Base-by-base conservation (phyloP, 2,797 vertebrate genomes). In the Okamejei kenojei region DNA sequence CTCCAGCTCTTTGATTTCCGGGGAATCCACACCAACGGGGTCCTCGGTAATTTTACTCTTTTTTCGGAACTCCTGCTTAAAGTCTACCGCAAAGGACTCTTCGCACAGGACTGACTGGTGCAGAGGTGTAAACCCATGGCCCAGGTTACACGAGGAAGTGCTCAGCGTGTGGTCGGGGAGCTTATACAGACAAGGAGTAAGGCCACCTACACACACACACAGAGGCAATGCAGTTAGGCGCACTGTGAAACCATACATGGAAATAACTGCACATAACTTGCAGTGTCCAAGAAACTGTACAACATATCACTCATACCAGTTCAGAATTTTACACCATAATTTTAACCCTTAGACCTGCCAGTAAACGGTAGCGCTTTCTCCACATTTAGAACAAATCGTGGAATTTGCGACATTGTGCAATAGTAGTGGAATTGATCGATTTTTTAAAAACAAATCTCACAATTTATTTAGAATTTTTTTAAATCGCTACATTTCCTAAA, bases 1-100 rank as follows among this genome's bases (percentile, higher is more conserved):
- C 96, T 99, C 99, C 94, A 99, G 96, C 93, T 99, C 99, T 93
- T 98, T 96, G 94, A 99, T 99, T 96, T 99, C 98, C 0, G 98
- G 98, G 61, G 98, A 99, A 95, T 99, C 98, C 97, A 99, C 98
- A 94, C 98, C 97, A 0, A 98, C 95, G 0, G 96, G 97, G 0
- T 99, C 99, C 38, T 99, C 99, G 0, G 95, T 94, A 10, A 97
- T 94, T 76, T 97, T 97, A 94, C 94, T 97, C 93, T 98, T 99
- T 94, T 98, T 96, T 90, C 98, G 97, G 94, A 97, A 94, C 58
- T 99, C 98, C 93, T 96, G 96, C 95, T 99, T 99, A 95, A 98
- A 97, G 94, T 99, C 98, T 0, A 95, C 58, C 0, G 96, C n/a
- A 0, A 93, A 0, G 32, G 96, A 95, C 35, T 99, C 98, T 0